Base-by-base conservation (phyloP, 2,113 vertebrate genomes). In the Ictidomys tridecemlineatus region DNA sequence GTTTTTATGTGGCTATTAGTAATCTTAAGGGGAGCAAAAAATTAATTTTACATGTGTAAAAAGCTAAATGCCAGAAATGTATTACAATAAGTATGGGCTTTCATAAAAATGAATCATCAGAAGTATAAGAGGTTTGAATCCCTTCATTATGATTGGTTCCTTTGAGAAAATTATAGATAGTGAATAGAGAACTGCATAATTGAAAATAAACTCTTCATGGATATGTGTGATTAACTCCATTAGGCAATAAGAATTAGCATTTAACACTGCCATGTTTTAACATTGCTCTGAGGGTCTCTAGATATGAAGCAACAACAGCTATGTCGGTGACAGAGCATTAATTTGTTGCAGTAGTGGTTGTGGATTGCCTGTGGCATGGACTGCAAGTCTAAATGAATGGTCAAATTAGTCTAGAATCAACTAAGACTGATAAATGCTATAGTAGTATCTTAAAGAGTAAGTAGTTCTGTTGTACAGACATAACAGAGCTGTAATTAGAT, bases 111-210 rank as follows among this genome's bases (percentile, higher is more conserved):
- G 79, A 95, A 97, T 28, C 94, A 90, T 79, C 94, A 97, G 69
- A 97, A 85, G 70, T 97, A 89, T 56, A 89, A 61, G 3, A 97
- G 93, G 51, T 22, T 98, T 94, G 97, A 97, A 96, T 94, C 58
- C 82, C 18, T 92, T 96, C 69, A 96, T 12, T 96, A 85, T 45
- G 93, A 95, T 93, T 86, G 95, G 86, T 93, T 97, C 97, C 96
- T 98, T 96, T 97, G 98, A 98, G 93, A 67, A 98, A 98, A 98
- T 96, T 96, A 56, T 79, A 98, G 98, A 97, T 97, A 99, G 98
- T 96, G 95, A 97, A 96, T 30, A 79, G 88, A 92, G 84, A 94
- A 92, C 48, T 89, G 94, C 96, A 97, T 98, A 98, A 99, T 98
- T 98, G 97, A 98, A 98, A 98, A 97, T 92, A 32, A 93, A 98